These are phyloP conservation scores for Sympetrum striolatum DNA, from an alignment of 2,888 invertebrate genomes.

Conservation along the genomic window DNA sequence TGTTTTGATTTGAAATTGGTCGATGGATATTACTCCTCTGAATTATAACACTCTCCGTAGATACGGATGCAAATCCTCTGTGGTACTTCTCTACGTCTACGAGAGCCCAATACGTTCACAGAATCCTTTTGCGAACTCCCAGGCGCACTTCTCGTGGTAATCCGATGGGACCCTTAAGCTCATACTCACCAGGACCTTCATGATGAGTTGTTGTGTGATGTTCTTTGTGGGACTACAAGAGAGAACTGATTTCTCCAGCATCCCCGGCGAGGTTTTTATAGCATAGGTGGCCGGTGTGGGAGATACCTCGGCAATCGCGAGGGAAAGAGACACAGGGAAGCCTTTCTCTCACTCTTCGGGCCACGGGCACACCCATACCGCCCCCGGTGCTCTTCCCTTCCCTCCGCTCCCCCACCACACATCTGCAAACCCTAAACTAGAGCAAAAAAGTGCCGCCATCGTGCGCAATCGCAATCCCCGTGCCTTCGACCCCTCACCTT, in stretches of 20 bases:
- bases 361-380: conserved; percentile 34
- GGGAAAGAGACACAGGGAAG: conserved; percentile 4
- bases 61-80: no score
- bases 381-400: not conserved
- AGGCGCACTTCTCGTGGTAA: not conserved
- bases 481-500: not conserved
- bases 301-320: not conserved
- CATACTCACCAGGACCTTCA: conserved; percentile 39
- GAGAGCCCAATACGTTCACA: not conserved
- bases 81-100: not conserved
- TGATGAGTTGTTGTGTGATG: conserved; percentile 25
- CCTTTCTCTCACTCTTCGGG: conserved; percentile 36
- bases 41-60: no score
- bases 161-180: not conserved
- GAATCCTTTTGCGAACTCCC: not conserved
- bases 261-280: conserved; percentile 28
- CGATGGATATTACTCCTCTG: no score
- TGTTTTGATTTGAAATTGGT: no score
- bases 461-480: not conserved
- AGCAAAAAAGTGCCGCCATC: conserved; percentile 10
- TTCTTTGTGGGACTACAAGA: conserved; percentile 34
- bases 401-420: not conserved
- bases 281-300: not conserved
- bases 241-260: conserved; percentile 36
- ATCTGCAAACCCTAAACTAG: conserved; percentile 11